Evolutionary conservation across 2,797 vertebrate species (phyloP), one percentile per base, ranked within the genome.

Genomic region (Cichlasoma orientale): DNA sequence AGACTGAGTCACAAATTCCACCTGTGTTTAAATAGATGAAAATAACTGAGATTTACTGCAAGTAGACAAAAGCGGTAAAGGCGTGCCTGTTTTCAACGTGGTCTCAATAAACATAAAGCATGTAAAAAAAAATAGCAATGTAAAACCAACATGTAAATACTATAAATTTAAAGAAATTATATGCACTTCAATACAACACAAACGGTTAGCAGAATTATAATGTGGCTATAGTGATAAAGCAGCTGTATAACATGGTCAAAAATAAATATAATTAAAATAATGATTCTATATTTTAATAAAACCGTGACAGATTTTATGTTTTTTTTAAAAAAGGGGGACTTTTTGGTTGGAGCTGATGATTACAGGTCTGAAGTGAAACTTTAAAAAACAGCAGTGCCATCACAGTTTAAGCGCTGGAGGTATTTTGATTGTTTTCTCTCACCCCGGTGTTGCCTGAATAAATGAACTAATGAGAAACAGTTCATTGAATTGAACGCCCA

Each of bases 331-430:
- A 4, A n/a, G 38, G 69, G n/a, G 13, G 0, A 23, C 7, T 23
- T 63, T 73, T 56, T 66, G 9, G 10, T 72, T 50, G 54, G 13
- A 69, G 33, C 7, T 16, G 38, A 33, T 56, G 9, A 23, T 69
- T 7, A 11, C 7, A 69, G 19, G 19, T 75, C 47, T 74, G 4
- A 58, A 53, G 56, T 74, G 50, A 78, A 78, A 75, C n/a, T 82
- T 57, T 63, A 59, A 75, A 23, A 75, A 23, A 58, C n/a, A 16
- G 74, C 50, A 10, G 14, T 61, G 69, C 25, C 9, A 57, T 75
- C 55, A 12, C 50, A 74, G 75, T 33, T 31, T 18, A 11, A 54
- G 27, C 54, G 23, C 66, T 12, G n/a, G 56, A 56, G 21, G 4
- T 27, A 16, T 31, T 70, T 72, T 21, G 11, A n/a, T n/a, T 10